Base-by-base conservation (phyloP, 2,888 invertebrate species). In the Chymomyza amoena region DNA sequence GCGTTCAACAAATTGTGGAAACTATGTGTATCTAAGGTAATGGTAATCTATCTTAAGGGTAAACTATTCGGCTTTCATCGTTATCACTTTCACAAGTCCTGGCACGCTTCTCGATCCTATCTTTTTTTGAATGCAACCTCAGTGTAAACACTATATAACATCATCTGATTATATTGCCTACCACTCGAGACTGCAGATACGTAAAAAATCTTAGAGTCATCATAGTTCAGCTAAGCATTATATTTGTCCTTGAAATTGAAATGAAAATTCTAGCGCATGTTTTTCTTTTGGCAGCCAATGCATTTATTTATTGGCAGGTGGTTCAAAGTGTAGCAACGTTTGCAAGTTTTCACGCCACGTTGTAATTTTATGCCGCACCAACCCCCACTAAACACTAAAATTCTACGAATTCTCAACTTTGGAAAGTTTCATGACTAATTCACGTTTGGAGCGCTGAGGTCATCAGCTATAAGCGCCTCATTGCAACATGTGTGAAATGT, bases 191-290 rank as follows among this genome's bases (percentile, higher is more conserved):
- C 64, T 62, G 10, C 1, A 13, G 13, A 13, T 10, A 54, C 18
- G 52, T 18, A n/a, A 54, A 18, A 1, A 18, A 15, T 54, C 13
- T 54, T 9, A 5, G 59, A n/a, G 54, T 20, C 16, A 54, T 54
- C 13, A 25, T 4, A 15, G 28, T 20, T 16, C 16, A 32, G 32
- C 9, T 32, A 54, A 20, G 54, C n/a, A 45, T 15, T 45, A 10
- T 10, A 45, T 4, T 59, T 66, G 79, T 79, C 79, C 82, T 80
- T 80, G 77, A 76, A 79, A 70, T 70, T 79, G 82, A 81, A 79
- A 79, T 76, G 82, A 81, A 80, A 80, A 79, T 81, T 76, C 73
- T 54, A 45, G 9, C 15, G 32, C n/a, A 18, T 13, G 13, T 45
- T 1, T 64, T 66, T 66, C 61, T 16, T 54, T 61, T 62, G 45